Evolutionary conservation across 2,888 invertebrate genomes (phyloP).

Genomic region (Drosophila diplacantha): DNA sequence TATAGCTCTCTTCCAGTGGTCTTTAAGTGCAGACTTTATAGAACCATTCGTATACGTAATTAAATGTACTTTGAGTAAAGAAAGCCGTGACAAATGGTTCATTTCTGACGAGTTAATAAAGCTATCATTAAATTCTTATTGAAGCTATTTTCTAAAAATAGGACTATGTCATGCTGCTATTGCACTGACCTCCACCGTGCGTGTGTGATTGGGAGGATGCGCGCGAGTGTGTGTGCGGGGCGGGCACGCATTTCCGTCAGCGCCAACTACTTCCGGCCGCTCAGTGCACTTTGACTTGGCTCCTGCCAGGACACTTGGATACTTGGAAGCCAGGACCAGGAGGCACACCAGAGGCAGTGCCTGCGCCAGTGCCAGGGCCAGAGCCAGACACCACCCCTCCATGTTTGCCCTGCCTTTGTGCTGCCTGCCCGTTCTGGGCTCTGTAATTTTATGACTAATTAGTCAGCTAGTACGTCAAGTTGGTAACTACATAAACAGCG

Average conservation of each 20-base stretch:
- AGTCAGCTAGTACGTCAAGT: constrained; percentile 69
- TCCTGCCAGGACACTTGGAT: constrained; percentile 29
- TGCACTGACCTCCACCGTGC: constrained; percentile 2
- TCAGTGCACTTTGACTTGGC: constrained; percentile 66
- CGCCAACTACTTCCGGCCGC: constrained; percentile 65
- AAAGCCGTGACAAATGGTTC: not conserved
- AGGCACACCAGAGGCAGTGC: not conserved
- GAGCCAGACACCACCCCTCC: constrained; percentile 20
- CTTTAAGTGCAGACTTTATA: not conserved
- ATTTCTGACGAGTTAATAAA: not conserved
- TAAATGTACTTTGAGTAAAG: not conserved
- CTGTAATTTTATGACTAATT: constrained; percentile 73
- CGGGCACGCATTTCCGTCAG: constrained; percentile 65
- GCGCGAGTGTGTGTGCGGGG: constrained; percentile 12
- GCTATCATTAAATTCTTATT: no score
- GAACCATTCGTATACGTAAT: not conserved
- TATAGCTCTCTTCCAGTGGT: not conserved
- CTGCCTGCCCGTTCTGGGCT: constrained; percentile 32
- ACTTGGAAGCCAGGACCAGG: constrained; percentile 10
- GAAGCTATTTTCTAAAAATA: no score
- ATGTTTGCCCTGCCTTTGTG: constrained; percentile 56
- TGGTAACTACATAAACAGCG: constrained; percentile 50
- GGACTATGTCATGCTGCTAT: not conserved
- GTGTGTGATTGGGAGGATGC: not conserved
- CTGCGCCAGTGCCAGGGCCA: constrained; percentile 1